Conservation (phyloP, 53 echinoderm and acorn worm species). For the Stichopus horrens region DNA sequence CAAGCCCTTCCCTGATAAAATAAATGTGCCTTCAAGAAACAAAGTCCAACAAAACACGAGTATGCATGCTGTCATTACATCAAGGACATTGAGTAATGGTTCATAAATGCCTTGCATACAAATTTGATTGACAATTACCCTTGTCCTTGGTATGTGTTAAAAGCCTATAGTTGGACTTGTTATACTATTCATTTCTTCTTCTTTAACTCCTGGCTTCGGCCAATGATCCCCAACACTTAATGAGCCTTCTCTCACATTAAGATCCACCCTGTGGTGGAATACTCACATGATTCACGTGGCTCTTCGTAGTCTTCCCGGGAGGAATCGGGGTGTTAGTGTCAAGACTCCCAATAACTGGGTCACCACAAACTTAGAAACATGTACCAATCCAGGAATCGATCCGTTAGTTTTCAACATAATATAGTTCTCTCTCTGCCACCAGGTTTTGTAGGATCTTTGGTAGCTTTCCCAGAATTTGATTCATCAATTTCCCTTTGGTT, state of each 20-base stretch:
- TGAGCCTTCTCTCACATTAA: too few relatives aligned
- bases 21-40: slow-evolving; percentile 43
- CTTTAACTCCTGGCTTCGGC: too few relatives aligned
- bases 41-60: slow-evolving; percentile 25
- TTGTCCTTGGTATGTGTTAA: slow-evolving; percentile 9
- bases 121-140: slow-evolving; percentile 3
- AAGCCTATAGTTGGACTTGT: slow-evolving; percentile 34
- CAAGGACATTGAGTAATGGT: slow-evolving; percentile 27
- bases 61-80: slow-evolving; percentile 16
- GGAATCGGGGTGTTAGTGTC: too few relatives aligned
- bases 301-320: too few relatives aligned
- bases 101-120: slow-evolving; percentile 4
- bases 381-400: neutral
- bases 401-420: slow-evolving; percentile 25
- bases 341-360: slow-evolving; percentile 30
- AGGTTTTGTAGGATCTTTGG: slow-evolving; percentile 40
- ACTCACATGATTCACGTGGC: too few relatives aligned
- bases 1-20: slow-evolving; percentile 5
- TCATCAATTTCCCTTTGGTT: slow-evolving; percentile 10
- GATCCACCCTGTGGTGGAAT: too few relatives aligned
- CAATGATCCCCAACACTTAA: neutral
- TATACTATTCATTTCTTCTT: neutral
- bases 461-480: slow-evolving; percentile 19
- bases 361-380: slow-evolving; percentile 45
- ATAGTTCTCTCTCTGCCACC: slow-evolving; percentile 26